Conservation (phyloP, 2,113 vertebrate species). For the Anguilla rostrata region DNA sequence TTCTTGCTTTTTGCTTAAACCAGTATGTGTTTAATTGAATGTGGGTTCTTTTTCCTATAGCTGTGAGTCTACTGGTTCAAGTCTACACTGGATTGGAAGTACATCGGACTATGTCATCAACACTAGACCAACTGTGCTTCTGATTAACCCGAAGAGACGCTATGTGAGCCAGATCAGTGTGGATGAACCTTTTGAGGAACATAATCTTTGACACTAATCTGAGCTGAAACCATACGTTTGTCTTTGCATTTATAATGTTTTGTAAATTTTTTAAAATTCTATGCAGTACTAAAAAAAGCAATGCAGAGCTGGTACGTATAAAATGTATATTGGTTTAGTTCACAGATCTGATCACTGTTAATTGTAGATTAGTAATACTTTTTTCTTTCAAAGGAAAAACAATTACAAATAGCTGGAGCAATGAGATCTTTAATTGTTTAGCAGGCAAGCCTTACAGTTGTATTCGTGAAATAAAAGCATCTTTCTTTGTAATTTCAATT, state of each 20-base stretch:
- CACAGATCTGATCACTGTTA: slow-evolving; percentile 56
- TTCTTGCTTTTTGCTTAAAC: too few species aligned
- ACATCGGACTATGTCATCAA: neutral
- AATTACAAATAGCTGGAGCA: neutral
- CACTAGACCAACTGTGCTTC: neutral
- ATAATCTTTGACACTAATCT: slow-evolving; percentile 29
- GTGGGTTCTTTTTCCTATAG: slow-evolving; percentile 16
- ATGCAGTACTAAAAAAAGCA: slow-evolving; percentile 35
- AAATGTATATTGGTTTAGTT: slow-evolving; percentile 60
- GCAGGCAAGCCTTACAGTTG: neutral
- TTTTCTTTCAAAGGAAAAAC: slow-evolving; percentile 53
- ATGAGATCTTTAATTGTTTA: neutral
- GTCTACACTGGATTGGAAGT: neutral
- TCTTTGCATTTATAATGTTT: slow-evolving; percentile 32
- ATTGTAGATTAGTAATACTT: slow-evolving; percentile 61
- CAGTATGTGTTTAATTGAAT: neutral
- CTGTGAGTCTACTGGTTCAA: slow-evolving; percentile 15
- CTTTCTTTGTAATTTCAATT: slow-evolving; percentile 36
- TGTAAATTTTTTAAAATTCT: slow-evolving; percentile 46
- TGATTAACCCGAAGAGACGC: neutral
- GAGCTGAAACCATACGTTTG: slow-evolving; percentile 11
- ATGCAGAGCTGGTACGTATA: slow-evolving; percentile 56
- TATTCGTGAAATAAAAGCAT: slow-evolving; percentile 7
- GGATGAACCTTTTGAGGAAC: slow-evolving; percentile 18
- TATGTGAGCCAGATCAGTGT: neutral